Evolutionary conservation across 2,113 vertebrate species (phyloP).

Genomic region (Ranitomeya variabilis): DNA sequence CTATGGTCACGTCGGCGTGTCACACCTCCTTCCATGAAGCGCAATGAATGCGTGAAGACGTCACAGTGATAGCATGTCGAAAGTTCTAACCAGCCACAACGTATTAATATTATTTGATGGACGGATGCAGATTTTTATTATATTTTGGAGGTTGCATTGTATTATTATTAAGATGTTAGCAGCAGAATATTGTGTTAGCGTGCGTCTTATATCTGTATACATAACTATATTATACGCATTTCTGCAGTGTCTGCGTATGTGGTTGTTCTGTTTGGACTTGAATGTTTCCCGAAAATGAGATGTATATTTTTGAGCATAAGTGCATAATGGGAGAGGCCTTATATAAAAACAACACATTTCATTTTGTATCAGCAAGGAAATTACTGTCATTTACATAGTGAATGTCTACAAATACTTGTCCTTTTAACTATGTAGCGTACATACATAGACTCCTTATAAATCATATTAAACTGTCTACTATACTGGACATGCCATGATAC

Average conservation of each 20-base stretch:
- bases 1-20: slow-evolving; percentile 75
- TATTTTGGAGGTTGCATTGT: background rate
- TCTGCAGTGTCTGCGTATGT: too few species aligned
- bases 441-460: too few species aligned
- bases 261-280: background rate
- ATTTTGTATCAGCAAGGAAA: background rate
- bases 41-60: background rate
- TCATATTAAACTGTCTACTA: background rate
- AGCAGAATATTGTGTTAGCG: background rate
- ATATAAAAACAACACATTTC: background rate
- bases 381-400: background rate
- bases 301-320: background rate
- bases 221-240: background rate
- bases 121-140: background rate
- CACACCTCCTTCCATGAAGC: slow-evolving; percentile 55
- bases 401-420: background rate
- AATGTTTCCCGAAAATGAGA: background rate
- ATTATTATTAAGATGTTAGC: background rate
- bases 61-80: background rate
- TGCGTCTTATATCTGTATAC: too few species aligned
- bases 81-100: background rate
- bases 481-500: background rate
- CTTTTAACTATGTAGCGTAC: background rate
- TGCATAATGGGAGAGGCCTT: background rate
- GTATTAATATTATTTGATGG: background rate